These are phyloP conservation scores for Balaenoptera acutorostrata DNA, from an alignment of 2,113 vertebrate species.

Conservation along the genomic window DNA sequence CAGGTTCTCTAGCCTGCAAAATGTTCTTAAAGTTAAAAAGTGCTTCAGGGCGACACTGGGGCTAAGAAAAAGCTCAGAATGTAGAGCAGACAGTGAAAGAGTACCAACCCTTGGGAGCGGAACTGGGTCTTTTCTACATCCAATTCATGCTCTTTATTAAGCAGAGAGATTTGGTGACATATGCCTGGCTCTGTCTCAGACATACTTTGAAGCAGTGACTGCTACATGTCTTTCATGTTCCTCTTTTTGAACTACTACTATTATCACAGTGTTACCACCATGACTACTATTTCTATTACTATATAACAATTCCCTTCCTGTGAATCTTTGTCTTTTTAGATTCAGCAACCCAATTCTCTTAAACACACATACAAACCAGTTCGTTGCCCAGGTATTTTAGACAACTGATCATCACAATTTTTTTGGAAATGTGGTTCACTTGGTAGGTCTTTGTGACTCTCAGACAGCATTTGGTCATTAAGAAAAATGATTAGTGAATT, in stretches of 20 bases:
- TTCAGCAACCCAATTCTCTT: not conserved
- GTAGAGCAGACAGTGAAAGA: not conserved
- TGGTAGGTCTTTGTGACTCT: not conserved
- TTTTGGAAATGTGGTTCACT: not conserved
- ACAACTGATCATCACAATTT: not conserved
- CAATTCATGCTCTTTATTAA: not conserved
- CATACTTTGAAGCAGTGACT: not conserved
- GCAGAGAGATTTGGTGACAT: not conserved
- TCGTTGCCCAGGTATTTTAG: not conserved
- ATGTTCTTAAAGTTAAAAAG: not conserved
- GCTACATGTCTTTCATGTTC: not conserved
- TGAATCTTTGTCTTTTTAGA: not conserved
- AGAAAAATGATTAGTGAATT: not conserved
- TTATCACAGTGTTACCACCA: not conserved
- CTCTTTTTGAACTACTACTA: not conserved
- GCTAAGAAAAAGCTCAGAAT: not conserved
- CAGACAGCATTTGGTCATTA: not conserved
- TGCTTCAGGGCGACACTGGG: not conserved
- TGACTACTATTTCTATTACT: not conserved
- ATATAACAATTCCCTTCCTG: not conserved
- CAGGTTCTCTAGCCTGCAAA: not conserved
- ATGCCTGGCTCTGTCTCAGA: not conserved
- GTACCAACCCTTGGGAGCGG: accelerated
- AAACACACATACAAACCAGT: not conserved
- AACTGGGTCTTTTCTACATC: not conserved